Percentiles rank a stretch among this genome's conserved stretches.
These are phyloP conservation scores for Coleophora flavipennella DNA, from an alignment of 2,888 invertebrate genomes.

Conservation along the genomic window DNA sequence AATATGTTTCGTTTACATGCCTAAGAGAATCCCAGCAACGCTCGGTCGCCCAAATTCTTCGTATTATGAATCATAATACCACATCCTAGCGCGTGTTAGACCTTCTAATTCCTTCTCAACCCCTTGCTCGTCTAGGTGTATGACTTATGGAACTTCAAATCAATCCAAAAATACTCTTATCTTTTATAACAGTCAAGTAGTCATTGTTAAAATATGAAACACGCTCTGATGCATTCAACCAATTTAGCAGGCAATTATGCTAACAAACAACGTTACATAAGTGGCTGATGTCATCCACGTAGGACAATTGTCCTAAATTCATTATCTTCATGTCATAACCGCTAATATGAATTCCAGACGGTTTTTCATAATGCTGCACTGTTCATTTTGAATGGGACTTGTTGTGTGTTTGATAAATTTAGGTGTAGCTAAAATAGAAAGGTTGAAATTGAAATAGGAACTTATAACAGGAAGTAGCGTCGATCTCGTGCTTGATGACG, in stretches of 20 bases:
- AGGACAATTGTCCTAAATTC: constrained; percentile 40
- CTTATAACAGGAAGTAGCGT: too few species aligned
- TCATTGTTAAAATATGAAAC: constrained; percentile 14
- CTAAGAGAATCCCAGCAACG: too few species aligned
- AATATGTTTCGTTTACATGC: too few species aligned
- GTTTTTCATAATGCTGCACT: constrained; percentile 29
- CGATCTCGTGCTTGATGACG: too few species aligned
- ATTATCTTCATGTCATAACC: constrained; percentile 38
- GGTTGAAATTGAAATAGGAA: not conserved
- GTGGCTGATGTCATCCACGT: constrained; percentile 33
- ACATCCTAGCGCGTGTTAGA: too few species aligned
- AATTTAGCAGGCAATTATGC: constrained; percentile 40
- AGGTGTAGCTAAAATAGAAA: not conserved
- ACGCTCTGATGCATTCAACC: constrained; percentile 38
- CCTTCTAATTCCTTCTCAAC: too few species aligned
- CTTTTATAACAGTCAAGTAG: too few species aligned
- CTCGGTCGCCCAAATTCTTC: too few species aligned
- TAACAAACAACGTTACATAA: constrained; percentile 43
- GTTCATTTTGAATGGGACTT: constrained; percentile 31
- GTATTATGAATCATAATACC: too few species aligned
- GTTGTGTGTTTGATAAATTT: constrained; percentile 10
- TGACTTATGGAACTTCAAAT: too few species aligned
- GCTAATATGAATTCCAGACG: constrained; percentile 32
- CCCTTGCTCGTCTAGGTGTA: too few species aligned
- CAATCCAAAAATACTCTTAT: too few species aligned